Conservation (phyloP, 2,888 invertebrate species). For the Cremastobaeus sp. region DNA sequence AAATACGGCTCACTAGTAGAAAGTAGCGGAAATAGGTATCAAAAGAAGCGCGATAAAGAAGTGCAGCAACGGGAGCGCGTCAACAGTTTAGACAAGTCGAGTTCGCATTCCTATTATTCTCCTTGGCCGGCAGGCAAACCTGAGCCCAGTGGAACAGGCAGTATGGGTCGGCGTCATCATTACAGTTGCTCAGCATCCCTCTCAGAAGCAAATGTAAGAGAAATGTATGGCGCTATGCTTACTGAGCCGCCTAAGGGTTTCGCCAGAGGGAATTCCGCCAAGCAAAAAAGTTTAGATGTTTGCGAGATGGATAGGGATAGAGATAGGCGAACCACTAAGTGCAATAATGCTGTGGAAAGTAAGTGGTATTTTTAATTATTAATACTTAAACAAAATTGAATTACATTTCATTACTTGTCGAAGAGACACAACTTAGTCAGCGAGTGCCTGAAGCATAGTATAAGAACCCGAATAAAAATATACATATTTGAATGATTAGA, state of each 20-base stretch:
- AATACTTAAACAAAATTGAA: slow-evolving; percentile 3
- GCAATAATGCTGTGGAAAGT: slow-evolving; percentile 74
- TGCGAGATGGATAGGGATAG: slow-evolving; percentile 79
- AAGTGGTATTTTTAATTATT: slow-evolving; percentile 60
- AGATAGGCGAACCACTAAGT: slow-evolving; percentile 78
- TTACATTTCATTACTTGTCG: no score
- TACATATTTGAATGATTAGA: no score
- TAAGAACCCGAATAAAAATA: no score
- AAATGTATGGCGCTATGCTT: slow-evolving; percentile 68
- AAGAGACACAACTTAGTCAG: no score
- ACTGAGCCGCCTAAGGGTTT: slow-evolving; percentile 76
- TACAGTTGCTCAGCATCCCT: slow-evolving; percentile 73
- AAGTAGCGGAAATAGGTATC: slow-evolving; percentile 67
- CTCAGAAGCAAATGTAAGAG: slow-evolving; percentile 74
- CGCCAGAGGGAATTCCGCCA: slow-evolving; percentile 74
- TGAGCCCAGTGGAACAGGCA: slow-evolving; percentile 65
- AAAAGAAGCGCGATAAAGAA: slow-evolving; percentile 71
- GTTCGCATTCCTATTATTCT: slow-evolving; percentile 70
- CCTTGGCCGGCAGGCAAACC: slow-evolving; percentile 71
- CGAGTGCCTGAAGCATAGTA: no score
- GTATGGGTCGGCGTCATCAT: slow-evolving; percentile 70
- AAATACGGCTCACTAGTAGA: slow-evolving; percentile 75
- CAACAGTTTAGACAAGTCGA: slow-evolving; percentile 76
- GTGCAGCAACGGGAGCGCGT: slow-evolving; percentile 73
- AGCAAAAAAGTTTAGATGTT: slow-evolving; percentile 80